phyloP scores from a whole-genome alignment of 2,888 invertebrate genomes.

The Unio delphinus region DNA sequence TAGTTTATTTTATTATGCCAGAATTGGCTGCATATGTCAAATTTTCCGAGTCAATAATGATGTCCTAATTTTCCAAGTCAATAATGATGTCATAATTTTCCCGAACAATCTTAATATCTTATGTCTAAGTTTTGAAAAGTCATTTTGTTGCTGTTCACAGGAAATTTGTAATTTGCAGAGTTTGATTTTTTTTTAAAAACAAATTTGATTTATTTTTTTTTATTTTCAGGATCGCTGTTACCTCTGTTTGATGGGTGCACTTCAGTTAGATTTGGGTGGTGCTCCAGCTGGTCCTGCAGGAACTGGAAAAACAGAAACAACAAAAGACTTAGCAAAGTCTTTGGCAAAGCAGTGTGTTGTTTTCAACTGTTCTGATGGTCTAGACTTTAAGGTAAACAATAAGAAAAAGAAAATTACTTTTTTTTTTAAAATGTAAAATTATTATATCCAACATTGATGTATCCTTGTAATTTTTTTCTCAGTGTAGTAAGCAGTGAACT shows the following conservation, averaged over 20 bases:
- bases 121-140: too few relatives aligned
- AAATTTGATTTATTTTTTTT: not conserved
- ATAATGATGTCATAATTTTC: too few relatives aligned
- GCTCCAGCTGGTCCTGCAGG: slow-evolving; percentile 90
- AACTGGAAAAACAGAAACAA: slow-evolving; percentile 92
- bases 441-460: too few relatives aligned
- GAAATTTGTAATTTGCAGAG: not conserved
- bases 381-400: slow-evolving; percentile 75
- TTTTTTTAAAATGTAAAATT: not conserved
- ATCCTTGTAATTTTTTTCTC: too few relatives aligned
- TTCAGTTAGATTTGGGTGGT: slow-evolving; percentile 88
- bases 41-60: too few relatives aligned
- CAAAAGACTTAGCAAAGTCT: slow-evolving; percentile 90
- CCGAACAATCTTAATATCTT: too few relatives aligned
- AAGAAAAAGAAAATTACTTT: not conserved
- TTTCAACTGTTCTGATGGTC: slow-evolving; percentile 91
- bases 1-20: too few relatives aligned
- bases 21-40: too few relatives aligned
- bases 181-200: not conserved
- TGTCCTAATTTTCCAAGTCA: too few relatives aligned
- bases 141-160: not conserved
- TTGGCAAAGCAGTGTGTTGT: slow-evolving; percentile 92
- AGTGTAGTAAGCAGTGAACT: too few relatives aligned
- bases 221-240: slow-evolving; percentile 78
- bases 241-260: slow-evolving; percentile 89